Evolutionary conservation across 2,888 invertebrate species (phyloP), one percentile per base, ranked within the genome.

Genomic region (Nephrotoma flavescens): DNA sequence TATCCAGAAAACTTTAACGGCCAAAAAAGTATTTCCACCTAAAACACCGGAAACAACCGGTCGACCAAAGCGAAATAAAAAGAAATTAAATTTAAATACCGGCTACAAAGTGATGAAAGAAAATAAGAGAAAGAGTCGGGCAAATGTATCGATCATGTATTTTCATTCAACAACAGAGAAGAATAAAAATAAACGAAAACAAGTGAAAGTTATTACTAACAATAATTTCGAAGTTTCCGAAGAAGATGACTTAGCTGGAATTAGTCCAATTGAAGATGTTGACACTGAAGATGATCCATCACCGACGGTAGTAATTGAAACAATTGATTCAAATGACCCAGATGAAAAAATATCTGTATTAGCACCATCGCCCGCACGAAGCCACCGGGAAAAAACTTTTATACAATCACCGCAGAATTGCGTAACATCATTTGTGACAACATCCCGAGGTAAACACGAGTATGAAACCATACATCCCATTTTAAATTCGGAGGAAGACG

Each of bases 371-470:
- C 19, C 31, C 71, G 19, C 31, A 15, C 31, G 0, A 9, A 7
- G 9, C 31, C 7, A 19, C 3, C 41, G 5, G 12, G n/a, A 42
- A 6, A 42, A 84, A 84, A 84, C 41, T 42, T 15, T 9, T 42
- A 42, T n/a, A 15, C 9, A 12, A 7, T 84, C n/a, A 42, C 6
- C 84, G 6, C 41, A 42, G 7, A n/a, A 45, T 44, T 85, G 31
- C 9, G 11, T 45, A 31, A 85, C 31, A 19, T 87, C 93, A 0
- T 92, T 91, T 88, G 90, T 93, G 1, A 92, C 92, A 2, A 89
- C 91, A 9, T 91, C 91, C 71, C 89, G 92, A 45, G 93, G 93
- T 0, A 93, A 93, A 88, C 91, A 91, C 0, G 89, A 92, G 41
- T 91, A 91, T 85, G 93, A 93, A 88, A 90, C 52, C 15, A 42